Evolutionary conservation across 1,140 invertebrate genomes (phyloP).

Genomic region (Acromyrmex echinatior): DNA sequence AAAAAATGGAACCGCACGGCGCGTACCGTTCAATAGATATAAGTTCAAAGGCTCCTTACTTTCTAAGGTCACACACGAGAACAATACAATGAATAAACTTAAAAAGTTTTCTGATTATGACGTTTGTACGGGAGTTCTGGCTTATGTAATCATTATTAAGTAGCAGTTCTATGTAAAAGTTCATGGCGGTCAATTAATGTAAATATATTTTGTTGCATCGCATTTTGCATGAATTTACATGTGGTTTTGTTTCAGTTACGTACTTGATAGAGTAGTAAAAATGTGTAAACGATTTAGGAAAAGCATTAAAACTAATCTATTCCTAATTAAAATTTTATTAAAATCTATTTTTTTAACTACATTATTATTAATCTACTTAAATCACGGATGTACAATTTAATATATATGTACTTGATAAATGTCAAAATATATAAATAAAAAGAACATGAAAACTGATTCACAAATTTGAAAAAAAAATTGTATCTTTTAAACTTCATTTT

Average conservation of each 20-base stretch:
- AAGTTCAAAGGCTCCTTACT: constrained; percentile 45
- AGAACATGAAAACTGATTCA: background rate
- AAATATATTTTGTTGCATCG: constrained; percentile 42
- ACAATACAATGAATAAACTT: constrained; percentile 1
- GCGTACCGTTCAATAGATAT: constrained; percentile 32
- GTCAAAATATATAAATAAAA: too few species aligned
- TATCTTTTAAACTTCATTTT: background rate
- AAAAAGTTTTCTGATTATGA: constrained; percentile 22
- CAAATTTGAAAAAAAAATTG: background rate
- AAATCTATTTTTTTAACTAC: background rate
- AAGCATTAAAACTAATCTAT: background rate
- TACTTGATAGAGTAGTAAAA: background rate
- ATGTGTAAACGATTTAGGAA: background rate
- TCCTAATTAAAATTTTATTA: background rate
- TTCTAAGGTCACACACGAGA: constrained; percentile 43
- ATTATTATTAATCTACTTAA: background rate
- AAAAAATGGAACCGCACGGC: constrained; percentile 41
- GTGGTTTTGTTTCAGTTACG: background rate
- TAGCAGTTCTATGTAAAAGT: constrained; percentile 38
- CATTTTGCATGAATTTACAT: constrained; percentile 36
- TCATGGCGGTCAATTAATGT: constrained; percentile 29
- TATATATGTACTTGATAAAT: too few species aligned
- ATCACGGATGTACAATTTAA: background rate
- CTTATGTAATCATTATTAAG: constrained; percentile 42
- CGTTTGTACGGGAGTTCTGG: background rate